A percentile compares a stretch with the other conserved stretches of the same genome.
phyloP scores from a whole-genome alignment of 2,888 invertebrate species.

The Emesis furor region DNA sequence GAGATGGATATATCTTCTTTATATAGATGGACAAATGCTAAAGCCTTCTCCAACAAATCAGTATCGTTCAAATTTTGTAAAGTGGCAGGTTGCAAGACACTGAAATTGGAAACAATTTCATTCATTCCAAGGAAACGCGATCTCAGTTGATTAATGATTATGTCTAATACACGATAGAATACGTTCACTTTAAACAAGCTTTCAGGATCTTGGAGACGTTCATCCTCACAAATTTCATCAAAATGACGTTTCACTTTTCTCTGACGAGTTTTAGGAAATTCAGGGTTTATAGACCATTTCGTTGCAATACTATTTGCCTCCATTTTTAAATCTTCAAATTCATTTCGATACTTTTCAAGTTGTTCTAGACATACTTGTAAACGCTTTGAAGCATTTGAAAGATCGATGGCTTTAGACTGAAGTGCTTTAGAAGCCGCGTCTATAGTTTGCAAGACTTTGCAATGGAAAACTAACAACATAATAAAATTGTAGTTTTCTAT shows the following conservation, averaged over 20 bases:
- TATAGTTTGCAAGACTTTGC: slow-evolving; percentile 55
- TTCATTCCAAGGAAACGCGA: slow-evolving; percentile 58
- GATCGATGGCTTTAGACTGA: slow-evolving; percentile 57
- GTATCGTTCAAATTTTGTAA: slow-evolving; percentile 56
- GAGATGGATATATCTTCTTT: slow-evolving; percentile 53
- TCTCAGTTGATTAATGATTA: slow-evolving; percentile 65
- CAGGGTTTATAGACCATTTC: slow-evolving; percentile 61
- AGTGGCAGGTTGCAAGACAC: slow-evolving; percentile 49
- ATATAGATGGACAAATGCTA: slow-evolving; percentile 55
- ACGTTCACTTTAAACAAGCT: slow-evolving; percentile 56
- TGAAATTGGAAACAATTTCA: slow-evolving; percentile 62
- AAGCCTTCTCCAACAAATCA: slow-evolving; percentile 57
- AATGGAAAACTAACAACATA: slow-evolving; percentile 66
- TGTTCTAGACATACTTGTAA: slow-evolving; percentile 63
- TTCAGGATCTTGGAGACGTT: slow-evolving; percentile 67
- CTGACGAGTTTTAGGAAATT: slow-evolving; percentile 63
- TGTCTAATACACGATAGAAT: slow-evolving; percentile 68
- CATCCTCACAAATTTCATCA: slow-evolving; percentile 69
- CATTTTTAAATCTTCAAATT: slow-evolving; percentile 70
- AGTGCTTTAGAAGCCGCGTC: slow-evolving; percentile 67
- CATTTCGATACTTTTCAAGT: slow-evolving; percentile 64
- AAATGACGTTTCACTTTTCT: slow-evolving; percentile 68
- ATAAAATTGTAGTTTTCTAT: slow-evolving; percentile 67
- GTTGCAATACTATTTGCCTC: slow-evolving; percentile 67
- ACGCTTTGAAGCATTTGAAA: slow-evolving; percentile 61